Evolutionary conservation across 35 echinoderm and acorn worm genomes (phyloP).

Genomic region (Apostichopus japonicus): DNA sequence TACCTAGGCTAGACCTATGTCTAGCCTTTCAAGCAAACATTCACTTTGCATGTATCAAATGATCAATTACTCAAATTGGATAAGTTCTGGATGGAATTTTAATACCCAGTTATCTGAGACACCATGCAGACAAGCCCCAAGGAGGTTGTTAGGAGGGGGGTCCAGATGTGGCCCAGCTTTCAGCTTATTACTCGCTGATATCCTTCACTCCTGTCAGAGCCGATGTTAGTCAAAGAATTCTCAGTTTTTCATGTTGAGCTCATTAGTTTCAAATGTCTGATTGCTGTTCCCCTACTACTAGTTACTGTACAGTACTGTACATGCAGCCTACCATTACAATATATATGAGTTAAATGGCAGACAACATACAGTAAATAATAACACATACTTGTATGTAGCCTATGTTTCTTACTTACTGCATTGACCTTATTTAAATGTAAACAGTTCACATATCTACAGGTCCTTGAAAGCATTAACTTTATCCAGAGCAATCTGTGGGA

Average conservation of each 20-base stretch:
- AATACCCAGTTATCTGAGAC: constrained; percentile 46
- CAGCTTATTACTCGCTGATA: constrained; percentile 8
- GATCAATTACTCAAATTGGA: constrained; percentile 36
- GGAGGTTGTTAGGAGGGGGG: constrained; percentile 25
- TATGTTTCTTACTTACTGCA: too few relatives aligned
- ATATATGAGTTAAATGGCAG: too few relatives aligned
- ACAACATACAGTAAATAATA: too few relatives aligned
- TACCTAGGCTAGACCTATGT: background rate
- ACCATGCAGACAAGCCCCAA: constrained; percentile 38
- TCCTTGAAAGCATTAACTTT: too few relatives aligned
- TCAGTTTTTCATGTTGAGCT: constrained; percentile 24
- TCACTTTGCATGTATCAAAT: constrained; percentile 28
- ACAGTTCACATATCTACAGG: too few relatives aligned
- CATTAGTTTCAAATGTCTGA: background rate
- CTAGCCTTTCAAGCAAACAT: background rate
- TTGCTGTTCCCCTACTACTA: too few relatives aligned
- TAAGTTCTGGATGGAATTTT: constrained; percentile 30
- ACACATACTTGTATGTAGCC: too few relatives aligned
- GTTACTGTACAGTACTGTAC: too few relatives aligned
- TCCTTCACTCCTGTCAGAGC: constrained; percentile 23
- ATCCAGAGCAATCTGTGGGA: too few relatives aligned
- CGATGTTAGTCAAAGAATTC: background rate
- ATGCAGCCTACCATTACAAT: too few relatives aligned
- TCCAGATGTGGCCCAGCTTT: constrained; percentile 3
- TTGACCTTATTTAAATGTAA: too few relatives aligned